Conservation (phyloP, 2,888 invertebrate species). For the Dicranocentrus wangi region DNA sequence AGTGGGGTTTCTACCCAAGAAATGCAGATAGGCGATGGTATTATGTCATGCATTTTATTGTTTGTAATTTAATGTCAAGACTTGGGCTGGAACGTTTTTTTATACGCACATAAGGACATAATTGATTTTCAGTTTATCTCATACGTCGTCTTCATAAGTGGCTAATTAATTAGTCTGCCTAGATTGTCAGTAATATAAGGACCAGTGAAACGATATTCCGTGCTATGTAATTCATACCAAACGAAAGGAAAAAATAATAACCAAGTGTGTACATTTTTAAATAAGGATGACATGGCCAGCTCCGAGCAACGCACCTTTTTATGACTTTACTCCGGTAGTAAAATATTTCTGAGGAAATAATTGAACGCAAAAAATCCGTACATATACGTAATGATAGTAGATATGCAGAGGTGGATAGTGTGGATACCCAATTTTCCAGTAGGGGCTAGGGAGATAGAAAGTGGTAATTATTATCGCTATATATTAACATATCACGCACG, state of each 20-base stretch:
- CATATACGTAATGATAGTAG: background rate
- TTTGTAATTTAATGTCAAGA: conserved; percentile 12
- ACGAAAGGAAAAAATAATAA: conserved; percentile 9
- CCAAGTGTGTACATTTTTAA: conserved; percentile 24
- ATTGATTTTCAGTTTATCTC: background rate
- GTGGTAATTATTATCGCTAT: background rate
- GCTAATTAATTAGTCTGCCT: conserved; percentile 21
- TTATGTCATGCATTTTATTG: no score
- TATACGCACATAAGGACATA: background rate
- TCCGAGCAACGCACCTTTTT: conserved; percentile 10
- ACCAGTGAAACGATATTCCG: background rate
- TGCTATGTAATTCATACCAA: conserved; percentile 14
- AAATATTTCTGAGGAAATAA: conserved; percentile 2
- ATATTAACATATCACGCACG: conserved; percentile 21
- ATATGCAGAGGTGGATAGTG: background rate
- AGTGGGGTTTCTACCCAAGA: background rate
- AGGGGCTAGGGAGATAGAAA: background rate
- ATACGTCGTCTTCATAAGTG: background rate
- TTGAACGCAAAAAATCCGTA: conserved; percentile 2
- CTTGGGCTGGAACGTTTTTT: conserved; percentile 8
- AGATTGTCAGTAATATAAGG: conserved; percentile 5
- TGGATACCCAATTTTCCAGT: conserved; percentile 5
- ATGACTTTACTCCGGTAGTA: conserved; percentile 20
- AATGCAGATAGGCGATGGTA: no score
- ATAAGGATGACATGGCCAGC: background rate